These are phyloP conservation scores for Acrobeloides nanus DNA, from an alignment of 2,888 invertebrate species.

Conservation along the genomic window DNA sequence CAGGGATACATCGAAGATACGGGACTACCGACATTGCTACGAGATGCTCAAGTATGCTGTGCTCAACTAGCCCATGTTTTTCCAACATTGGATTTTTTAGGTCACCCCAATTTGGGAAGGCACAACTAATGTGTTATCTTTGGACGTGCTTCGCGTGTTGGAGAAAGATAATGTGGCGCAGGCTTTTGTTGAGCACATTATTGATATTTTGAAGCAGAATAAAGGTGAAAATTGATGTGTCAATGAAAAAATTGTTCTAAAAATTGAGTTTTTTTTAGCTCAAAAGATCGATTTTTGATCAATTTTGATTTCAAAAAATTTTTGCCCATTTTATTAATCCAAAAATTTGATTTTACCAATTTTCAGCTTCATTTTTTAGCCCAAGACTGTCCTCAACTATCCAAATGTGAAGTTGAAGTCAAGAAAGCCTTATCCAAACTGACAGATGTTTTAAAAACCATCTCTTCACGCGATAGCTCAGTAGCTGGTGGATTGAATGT, in stretches of 20 bases:
- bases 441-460: too few species aligned
- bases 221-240: slow-evolving; percentile 45
- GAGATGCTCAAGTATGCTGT: slow-evolving; percentile 60
- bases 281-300: too few species aligned
- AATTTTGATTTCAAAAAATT: too few species aligned
- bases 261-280: too few species aligned
- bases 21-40: slow-evolving; percentile 58
- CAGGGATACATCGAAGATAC: slow-evolving; percentile 63
- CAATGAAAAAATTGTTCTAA: background rate
- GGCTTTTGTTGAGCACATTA: slow-evolving; percentile 7
- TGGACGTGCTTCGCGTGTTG: slow-evolving; percentile 60
- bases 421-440: too few species aligned
- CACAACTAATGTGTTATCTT: slow-evolving; percentile 61
- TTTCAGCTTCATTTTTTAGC: too few species aligned
- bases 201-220: slow-evolving; percentile 45
- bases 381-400: too few species aligned
- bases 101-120: slow-evolving; percentile 63
- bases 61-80: background rate
- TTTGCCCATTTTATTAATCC: too few species aligned
- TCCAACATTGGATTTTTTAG: slow-evolving; percentile 34
- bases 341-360: too few species aligned
- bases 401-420: too few species aligned
- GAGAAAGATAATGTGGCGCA: slow-evolving; percentile 49
- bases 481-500: too few species aligned
- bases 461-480: too few species aligned